phyloP scores from a whole-genome alignment of 2,888 invertebrate genomes.

The Polia nebulosa region DNA sequence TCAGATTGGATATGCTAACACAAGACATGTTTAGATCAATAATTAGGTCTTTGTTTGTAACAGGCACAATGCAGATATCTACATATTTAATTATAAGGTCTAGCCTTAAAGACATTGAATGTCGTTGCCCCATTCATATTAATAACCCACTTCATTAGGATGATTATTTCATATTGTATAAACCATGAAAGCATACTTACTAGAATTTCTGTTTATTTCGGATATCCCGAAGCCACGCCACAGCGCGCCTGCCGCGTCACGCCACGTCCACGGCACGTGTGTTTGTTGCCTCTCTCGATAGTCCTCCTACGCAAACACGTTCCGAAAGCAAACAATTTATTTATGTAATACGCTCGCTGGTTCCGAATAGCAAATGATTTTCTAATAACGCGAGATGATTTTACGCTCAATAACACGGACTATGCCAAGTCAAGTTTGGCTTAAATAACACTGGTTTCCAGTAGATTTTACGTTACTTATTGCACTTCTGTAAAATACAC shows the following conservation, averaged over 20 bases:
- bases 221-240: constrained; percentile 11
- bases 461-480: constrained; percentile 32
- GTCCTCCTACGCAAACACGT: constrained; percentile 62
- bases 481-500: constrained; percentile 52
- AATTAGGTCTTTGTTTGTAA: constrained; percentile 1
- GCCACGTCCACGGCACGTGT: constrained; percentile 43
- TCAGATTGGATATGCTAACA: constrained; percentile 34
- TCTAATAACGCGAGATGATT: constrained; percentile 53
- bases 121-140: neutral
- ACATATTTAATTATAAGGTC: neutral
- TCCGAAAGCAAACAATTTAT: constrained; percentile 58
- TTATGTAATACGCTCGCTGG: constrained; percentile 48
- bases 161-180: neutral
- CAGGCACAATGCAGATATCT: neutral
- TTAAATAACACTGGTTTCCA: constrained; percentile 18
- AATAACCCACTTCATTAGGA: neutral
- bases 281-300: constrained; percentile 36
- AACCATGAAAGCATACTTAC: neutral
- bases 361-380: constrained; percentile 49
- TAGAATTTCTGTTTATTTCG: constrained; percentile 1
- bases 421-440: constrained; percentile 17
- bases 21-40: constrained; percentile 12
- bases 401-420: constrained; percentile 31
- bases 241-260: constrained; percentile 7
- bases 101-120: neutral